phyloP scores from a whole-genome alignment of 2,113 vertebrate species.

The Pipra filicauda region DNA sequence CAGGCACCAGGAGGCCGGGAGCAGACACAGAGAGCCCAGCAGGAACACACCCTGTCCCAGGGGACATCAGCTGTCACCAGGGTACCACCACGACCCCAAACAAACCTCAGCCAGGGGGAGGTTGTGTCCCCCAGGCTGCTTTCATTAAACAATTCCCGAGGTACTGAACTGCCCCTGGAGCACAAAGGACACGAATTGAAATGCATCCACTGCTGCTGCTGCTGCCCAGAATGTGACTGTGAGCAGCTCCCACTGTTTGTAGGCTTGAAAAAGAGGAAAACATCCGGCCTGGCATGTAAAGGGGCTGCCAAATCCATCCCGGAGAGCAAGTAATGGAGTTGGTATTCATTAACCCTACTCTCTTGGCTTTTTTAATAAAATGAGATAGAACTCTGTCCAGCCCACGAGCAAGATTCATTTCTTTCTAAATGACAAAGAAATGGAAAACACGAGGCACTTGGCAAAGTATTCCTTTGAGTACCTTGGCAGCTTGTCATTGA shows the following conservation, averaged over 20 bases:
- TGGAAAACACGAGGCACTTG: not conserved
- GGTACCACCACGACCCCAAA: fast-evolving
- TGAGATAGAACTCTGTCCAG: not conserved
- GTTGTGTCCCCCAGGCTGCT: not conserved
- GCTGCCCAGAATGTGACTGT: not conserved
- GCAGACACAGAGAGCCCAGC: not conserved
- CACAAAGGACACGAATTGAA: not conserved
- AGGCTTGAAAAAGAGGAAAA: constrained; percentile 3
- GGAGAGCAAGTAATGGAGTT: not conserved
- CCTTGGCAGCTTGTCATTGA: constrained; percentile 33
- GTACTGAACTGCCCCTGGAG: not conserved
- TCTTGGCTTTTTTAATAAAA: not conserved
- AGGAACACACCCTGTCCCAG: not conserved
- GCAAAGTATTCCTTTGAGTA: constrained; percentile 3
- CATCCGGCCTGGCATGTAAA: not conserved
- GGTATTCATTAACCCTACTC: constrained; percentile 16
- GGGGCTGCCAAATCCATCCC: not conserved
- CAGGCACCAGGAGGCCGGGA: not conserved
- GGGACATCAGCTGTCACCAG: not conserved
- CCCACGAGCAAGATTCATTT: not conserved
- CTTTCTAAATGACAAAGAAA: constrained; percentile 19
- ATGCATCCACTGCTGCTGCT: not conserved
- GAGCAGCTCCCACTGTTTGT: not conserved
- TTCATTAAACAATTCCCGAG: not conserved
- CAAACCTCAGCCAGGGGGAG: not conserved